These are phyloP conservation scores for Abrostola triplasia DNA, from an alignment of 2,888 invertebrate species.

Conservation along the genomic window DNA sequence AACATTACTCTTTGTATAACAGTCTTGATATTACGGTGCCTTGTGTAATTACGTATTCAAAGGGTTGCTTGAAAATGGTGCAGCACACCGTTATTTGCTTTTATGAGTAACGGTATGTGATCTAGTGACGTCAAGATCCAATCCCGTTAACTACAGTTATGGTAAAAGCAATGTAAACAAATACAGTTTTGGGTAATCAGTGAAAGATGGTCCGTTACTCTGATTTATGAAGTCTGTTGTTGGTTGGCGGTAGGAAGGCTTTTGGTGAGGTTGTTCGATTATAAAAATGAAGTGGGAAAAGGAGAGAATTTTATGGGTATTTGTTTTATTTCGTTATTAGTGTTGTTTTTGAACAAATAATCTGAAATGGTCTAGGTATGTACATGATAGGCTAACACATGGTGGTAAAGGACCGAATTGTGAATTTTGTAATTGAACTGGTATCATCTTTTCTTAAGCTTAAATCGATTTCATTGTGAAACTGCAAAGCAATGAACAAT, in stretches of 20 bases:
- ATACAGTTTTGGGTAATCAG: constrained; percentile 75
- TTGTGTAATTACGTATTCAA: constrained; percentile 84
- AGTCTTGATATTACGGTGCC: constrained; percentile 79
- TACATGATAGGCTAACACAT: neutral
- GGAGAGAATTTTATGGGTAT: neutral
- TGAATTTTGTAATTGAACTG: too few species aligned
- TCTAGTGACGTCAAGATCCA: constrained; percentile 57
- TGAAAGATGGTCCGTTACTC: constrained; percentile 60
- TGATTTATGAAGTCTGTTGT: constrained; percentile 48
- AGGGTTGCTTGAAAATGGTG: constrained; percentile 84
- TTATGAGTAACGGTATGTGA: constrained; percentile 76
- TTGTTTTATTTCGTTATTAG: constrained; percentile 4
- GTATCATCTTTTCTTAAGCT: neutral
- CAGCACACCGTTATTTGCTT: constrained; percentile 64
- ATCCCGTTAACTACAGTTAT: constrained; percentile 49
- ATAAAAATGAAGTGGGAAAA: constrained; percentile 14
- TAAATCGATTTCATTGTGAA: constrained; percentile 23
- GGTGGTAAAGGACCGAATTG: too few species aligned
- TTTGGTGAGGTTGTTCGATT: constrained; percentile 13
- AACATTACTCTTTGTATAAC: constrained; percentile 83
- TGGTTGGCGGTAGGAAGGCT: constrained; percentile 6
- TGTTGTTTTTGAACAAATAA: too few species aligned
- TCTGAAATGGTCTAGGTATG: neutral
- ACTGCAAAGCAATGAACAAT: constrained; percentile 12
- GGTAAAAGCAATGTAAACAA: constrained; percentile 58